These are phyloP conservation scores for Atherix ibis DNA, from an alignment of 2,888 invertebrate genomes.

Conservation along the genomic window DNA sequence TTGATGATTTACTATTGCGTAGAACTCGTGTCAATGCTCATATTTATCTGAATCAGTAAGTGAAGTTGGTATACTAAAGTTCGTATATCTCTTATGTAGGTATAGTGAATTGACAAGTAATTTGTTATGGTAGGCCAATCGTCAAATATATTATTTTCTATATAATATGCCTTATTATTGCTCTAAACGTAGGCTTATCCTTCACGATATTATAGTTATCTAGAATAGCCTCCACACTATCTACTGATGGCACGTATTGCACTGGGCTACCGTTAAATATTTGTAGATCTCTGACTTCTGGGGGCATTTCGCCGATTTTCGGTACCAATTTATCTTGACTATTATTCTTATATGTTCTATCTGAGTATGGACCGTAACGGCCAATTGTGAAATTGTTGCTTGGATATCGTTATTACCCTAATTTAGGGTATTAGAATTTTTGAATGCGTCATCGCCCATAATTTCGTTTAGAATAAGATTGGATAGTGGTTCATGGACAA, in stretches of 20 bases:
- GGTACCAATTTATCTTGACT: not conserved
- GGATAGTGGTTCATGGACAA: no score
- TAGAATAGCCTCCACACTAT: slow-evolving; percentile 3
- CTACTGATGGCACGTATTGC: not conserved
- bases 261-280: not conserved
- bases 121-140: slow-evolving; percentile 12
- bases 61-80: slow-evolving; percentile 12
- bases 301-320: no score
- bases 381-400: slow-evolving; percentile 1
- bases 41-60: slow-evolving; percentile 9
- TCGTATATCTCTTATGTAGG: slow-evolving; percentile 11
- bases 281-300: not conserved
- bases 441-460: slow-evolving; percentile 5
- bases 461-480: slow-evolving; percentile 1
- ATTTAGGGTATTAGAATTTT: no score
- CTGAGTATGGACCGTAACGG: slow-evolving; percentile 1
- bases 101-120: slow-evolving; percentile 12
- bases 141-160: slow-evolving; percentile 5
- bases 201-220: slow-evolving; percentile 1
- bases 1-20: slow-evolving; percentile 6
- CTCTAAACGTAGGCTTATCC: slow-evolving; percentile 2
- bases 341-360: slow-evolving; percentile 1
- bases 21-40: slow-evolving; percentile 10
- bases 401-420: no score
- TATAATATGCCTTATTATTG: slow-evolving; percentile 1